Evolutionary conservation across 2,888 invertebrate genomes (phyloP).

Genomic region (Spialia ferax): DNA sequence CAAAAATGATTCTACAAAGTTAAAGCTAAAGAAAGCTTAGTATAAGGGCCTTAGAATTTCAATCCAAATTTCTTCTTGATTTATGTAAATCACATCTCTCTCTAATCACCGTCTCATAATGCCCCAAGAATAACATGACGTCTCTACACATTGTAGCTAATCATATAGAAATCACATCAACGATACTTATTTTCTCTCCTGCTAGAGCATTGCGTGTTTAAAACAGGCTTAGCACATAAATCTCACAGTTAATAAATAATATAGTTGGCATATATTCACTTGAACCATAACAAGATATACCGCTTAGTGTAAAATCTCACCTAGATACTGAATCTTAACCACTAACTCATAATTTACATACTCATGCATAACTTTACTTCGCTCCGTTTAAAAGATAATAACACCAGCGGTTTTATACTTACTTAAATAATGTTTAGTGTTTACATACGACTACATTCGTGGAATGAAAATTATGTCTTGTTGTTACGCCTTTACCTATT

Average conservation of each 20-base stretch:
- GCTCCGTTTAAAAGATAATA: neutral
- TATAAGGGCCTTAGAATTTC: too few relatives aligned
- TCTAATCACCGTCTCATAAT: neutral
- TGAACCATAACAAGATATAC: slow-evolving; percentile 25
- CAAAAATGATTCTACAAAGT: too few relatives aligned
- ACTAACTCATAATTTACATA: slow-evolving; percentile 21
- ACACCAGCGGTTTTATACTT: neutral
- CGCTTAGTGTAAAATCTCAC: slow-evolving; percentile 23
- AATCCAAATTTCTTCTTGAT: too few relatives aligned
- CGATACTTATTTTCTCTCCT: slow-evolving; percentile 8
- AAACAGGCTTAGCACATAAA: slow-evolving; percentile 22
- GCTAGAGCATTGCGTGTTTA: slow-evolving; percentile 22
- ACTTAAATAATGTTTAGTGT: neutral
- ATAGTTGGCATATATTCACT: slow-evolving; percentile 26
- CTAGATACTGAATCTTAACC: slow-evolving; percentile 26
- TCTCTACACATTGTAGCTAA: neutral
- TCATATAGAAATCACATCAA: neutral
- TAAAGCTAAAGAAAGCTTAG: too few relatives aligned
- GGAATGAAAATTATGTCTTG: too few relatives aligned
- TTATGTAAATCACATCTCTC: too few relatives aligned
- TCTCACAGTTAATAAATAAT: slow-evolving; percentile 23
- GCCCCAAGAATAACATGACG: neutral
- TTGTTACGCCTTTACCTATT: too few relatives aligned
- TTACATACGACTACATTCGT: too few relatives aligned
- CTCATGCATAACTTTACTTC: slow-evolving; percentile 10